Percentiles rank a stretch among this genome's conserved stretches.
phyloP scores from a whole-genome alignment of 2,797 vertebrate species.

The Tragopan temminckii region DNA sequence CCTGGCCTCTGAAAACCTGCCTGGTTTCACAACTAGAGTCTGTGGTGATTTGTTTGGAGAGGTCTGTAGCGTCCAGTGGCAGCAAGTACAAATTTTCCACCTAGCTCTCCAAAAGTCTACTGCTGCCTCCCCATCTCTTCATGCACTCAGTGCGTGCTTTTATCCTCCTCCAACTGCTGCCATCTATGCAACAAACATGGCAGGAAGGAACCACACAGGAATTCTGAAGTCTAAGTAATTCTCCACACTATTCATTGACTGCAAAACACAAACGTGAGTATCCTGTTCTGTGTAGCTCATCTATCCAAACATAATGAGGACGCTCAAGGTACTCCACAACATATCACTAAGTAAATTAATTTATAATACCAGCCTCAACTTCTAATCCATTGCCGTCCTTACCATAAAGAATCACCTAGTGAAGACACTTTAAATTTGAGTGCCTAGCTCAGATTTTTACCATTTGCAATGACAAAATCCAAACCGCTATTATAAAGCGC shows the following conservation, averaged over 20 bases:
- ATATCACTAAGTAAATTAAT: background rate
- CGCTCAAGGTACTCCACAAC: background rate
- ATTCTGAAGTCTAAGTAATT: background rate
- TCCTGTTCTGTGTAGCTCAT: background rate
- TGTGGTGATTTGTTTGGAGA: background rate
- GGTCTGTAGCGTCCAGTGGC: background rate
- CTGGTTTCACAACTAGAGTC: background rate
- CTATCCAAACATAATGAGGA: background rate
- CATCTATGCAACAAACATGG: rapidly evolving
- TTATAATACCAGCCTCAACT: background rate
- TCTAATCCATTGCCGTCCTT: background rate
- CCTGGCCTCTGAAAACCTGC: background rate
- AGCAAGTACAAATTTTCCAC: background rate
- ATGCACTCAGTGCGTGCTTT: rapidly evolving
- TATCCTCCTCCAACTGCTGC: background rate
- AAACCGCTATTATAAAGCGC: background rate
- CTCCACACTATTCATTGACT: background rate
- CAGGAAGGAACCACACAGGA: background rate
- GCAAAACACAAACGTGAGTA: background rate
- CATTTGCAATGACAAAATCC: background rate
- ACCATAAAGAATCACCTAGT: background rate
- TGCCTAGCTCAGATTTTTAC: background rate
- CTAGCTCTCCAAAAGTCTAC: background rate
- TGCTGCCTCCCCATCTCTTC: background rate
- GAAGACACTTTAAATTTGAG: background rate